A percentile compares a stretch with the other conserved stretches of the same genome.
phyloP scores from a whole-genome alignment of 1,140 invertebrate genomes.

The Dermatophagoides farinae region DNA sequence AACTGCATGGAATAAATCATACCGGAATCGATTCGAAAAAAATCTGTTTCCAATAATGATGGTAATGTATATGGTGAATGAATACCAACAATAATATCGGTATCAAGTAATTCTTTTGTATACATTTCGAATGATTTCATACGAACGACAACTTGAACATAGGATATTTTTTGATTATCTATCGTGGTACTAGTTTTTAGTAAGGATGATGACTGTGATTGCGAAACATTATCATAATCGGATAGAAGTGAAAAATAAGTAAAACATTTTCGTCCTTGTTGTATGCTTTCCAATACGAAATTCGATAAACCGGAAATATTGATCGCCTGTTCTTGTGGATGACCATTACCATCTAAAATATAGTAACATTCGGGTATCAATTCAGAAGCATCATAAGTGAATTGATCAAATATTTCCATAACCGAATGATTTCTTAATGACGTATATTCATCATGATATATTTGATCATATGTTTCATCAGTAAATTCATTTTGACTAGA shows the following conservation, averaged over 20 bases:
- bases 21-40: background rate
- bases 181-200: background rate
- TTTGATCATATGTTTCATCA: background rate
- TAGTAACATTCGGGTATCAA: background rate
- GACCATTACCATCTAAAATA: background rate
- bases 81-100: background rate
- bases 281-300: background rate
- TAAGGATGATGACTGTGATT: background rate
- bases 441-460: background rate
- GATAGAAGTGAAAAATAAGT: background rate
- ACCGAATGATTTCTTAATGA: background rate
- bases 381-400: too few species aligned
- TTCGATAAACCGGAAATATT: background rate
- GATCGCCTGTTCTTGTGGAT: too few species aligned
- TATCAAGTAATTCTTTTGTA: background rate
- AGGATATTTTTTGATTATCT: background rate
- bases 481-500: background rate
- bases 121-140: background rate
- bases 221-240: background rate
- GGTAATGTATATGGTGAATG: background rate
- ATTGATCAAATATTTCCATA: background rate
- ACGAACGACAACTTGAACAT: background rate
- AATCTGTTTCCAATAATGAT: background rate
- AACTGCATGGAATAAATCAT: background rate
- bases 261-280: background rate